These are phyloP conservation scores for Fistularia commersonii DNA, from an alignment of 2,797 vertebrate genomes.

Conservation along the genomic window DNA sequence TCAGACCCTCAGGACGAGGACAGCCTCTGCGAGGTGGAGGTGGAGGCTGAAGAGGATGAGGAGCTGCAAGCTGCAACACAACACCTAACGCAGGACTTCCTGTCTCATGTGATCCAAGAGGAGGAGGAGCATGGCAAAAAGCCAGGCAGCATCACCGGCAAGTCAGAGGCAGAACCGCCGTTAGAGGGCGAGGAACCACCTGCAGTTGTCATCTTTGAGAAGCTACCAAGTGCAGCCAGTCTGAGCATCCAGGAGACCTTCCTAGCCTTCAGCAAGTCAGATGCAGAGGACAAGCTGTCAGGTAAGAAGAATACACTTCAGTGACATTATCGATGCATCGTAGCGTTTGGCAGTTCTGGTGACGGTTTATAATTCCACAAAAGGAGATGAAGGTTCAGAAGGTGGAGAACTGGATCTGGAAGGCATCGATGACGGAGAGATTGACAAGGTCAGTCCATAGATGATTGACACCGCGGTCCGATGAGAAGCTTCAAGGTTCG, in stretches of 20 bases:
- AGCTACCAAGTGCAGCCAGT: slow-evolving; percentile 56
- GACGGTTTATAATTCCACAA: neutral
- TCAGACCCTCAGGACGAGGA: slow-evolving; percentile 74
- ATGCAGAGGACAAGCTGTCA: slow-evolving; percentile 65
- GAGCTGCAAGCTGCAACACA: slow-evolving; percentile 85
- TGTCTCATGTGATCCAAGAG: slow-evolving; percentile 76
- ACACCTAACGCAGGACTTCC: slow-evolving; percentile 89
- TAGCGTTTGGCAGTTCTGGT: neutral
- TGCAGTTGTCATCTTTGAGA: neutral
- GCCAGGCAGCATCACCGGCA: rapidly evolving
- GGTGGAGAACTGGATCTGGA: slow-evolving; percentile 90
- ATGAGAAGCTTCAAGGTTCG: neutral
- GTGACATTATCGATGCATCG: neutral
- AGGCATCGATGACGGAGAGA: slow-evolving; percentile 92
- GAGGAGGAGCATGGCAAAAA: slow-evolving; percentile 23
- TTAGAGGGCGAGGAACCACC: too few species aligned
- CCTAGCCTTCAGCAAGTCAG: slow-evolving; percentile 79
- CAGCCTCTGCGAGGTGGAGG: slow-evolving; percentile 57
- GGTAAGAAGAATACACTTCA: slow-evolving; percentile 64
- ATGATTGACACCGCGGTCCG: neutral
- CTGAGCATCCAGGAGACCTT: slow-evolving; percentile 86
- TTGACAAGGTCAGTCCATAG: slow-evolving; percentile 82
- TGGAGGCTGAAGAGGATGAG: slow-evolving; percentile 81
- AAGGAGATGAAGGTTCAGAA: slow-evolving; percentile 69
- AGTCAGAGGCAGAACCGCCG: too few species aligned